Evolutionary conservation across 92 coral and sea anemone species (phyloP).

Genomic region (Phenganax marumi): DNA sequence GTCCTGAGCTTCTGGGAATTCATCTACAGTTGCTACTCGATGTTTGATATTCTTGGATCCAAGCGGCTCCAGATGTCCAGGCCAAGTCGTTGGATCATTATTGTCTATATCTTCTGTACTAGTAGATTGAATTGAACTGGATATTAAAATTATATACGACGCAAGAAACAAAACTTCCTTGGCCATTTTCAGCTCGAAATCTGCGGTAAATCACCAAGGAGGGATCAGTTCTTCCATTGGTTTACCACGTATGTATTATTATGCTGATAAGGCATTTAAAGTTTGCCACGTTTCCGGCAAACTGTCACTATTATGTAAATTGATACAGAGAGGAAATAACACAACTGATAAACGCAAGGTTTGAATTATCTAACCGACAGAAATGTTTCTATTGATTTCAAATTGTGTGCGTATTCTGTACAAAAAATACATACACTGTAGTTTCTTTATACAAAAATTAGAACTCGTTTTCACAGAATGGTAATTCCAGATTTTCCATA

Average conservation of each 20-base stretch:
- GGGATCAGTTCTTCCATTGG: too few species aligned
- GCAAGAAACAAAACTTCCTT: not conserved
- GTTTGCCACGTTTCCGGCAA: not conserved
- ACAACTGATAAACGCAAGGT: too few species aligned
- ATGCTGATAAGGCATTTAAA: slow-evolving; percentile 4
- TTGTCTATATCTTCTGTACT: slow-evolving; percentile 24
- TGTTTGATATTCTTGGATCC: slow-evolving; percentile 66
- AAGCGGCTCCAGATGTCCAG: slow-evolving; percentile 87
- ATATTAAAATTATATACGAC: not conserved
- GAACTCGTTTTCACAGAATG: slow-evolving; percentile 14
- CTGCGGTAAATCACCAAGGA: not conserved
- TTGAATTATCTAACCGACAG: too few species aligned
- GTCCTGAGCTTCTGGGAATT: slow-evolving; percentile 68
- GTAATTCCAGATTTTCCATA: slow-evolving; percentile 50
- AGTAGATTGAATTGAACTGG: not conserved
- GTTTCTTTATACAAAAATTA: not conserved
- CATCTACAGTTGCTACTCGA: slow-evolving; percentile 56
- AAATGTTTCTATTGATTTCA: too few species aligned
- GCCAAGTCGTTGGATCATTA: slow-evolving; percentile 57
- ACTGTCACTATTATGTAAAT: not conserved
- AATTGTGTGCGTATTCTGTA: too few species aligned
- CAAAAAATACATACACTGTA: not conserved
- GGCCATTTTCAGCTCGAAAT: slow-evolving; percentile 8
- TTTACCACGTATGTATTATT: not conserved
- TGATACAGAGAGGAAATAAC: too few species aligned